Percentiles rank a stretch among this genome's conserved stretches.
phyloP scores from a whole-genome alignment of 2,888 invertebrate genomes.

The Graphium colonna region DNA sequence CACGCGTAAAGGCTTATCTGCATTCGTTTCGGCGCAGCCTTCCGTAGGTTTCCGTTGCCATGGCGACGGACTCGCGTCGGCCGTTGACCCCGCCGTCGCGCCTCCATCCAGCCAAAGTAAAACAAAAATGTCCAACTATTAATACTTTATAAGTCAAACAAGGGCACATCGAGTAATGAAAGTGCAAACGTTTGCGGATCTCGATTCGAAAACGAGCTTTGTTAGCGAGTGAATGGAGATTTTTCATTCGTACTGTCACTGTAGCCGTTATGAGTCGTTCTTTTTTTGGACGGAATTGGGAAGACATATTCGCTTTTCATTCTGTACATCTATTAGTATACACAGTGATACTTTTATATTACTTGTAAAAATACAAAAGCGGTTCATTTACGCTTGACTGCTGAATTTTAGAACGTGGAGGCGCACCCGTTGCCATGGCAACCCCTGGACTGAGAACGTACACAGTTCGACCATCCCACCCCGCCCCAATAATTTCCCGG shows the following conservation, averaged over 20 bases:
- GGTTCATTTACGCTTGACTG: background rate
- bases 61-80: slow-evolving; percentile 64
- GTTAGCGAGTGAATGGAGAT: slow-evolving; percentile 40
- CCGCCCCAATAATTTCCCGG: slow-evolving; percentile 62
- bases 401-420: background rate
- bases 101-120: slow-evolving; percentile 57
- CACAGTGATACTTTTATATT: slow-evolving; percentile 59
- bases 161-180: slow-evolving; percentile 41
- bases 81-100: slow-evolving; percentile 69
- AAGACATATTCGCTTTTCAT: background rate
- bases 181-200: slow-evolving; percentile 35
- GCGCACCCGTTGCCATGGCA: slow-evolving; percentile 48
- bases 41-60: slow-evolving; percentile 57
- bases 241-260: background rate
- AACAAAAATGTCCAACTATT: slow-evolving; percentile 62
- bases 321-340: background rate
- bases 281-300: background rate
- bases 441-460: slow-evolving; percentile 44
- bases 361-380: slow-evolving; percentile 48
- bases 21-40: slow-evolving; percentile 21
- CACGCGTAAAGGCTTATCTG: slow-evolving; percentile 16
- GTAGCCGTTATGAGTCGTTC: background rate
- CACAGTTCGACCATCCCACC: slow-evolving; percentile 39
- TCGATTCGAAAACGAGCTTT: slow-evolving; percentile 35
- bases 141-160: slow-evolving; percentile 54